phyloP scores from a whole-genome alignment of 1,140 invertebrate species.

The Leptinotarsa lineolata region DNA sequence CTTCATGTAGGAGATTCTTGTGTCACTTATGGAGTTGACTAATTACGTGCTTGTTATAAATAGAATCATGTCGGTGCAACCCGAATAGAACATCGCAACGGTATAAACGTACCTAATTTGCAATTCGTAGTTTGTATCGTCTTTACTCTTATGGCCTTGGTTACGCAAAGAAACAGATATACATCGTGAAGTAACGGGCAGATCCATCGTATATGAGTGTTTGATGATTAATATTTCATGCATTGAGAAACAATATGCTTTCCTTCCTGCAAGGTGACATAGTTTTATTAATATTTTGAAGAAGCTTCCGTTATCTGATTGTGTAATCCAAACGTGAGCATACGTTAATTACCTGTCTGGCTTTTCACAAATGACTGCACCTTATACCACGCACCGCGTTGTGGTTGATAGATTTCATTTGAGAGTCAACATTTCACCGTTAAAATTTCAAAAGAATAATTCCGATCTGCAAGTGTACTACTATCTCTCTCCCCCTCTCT shows the following conservation, averaged over 20 bases:
- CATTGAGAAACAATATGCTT: conserved; percentile 8
- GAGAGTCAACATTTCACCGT: no score
- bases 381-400: no score
- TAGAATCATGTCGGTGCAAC: no score
- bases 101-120: conserved; percentile 1
- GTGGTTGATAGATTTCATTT: no score
- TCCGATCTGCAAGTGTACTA: no score
- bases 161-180: conserved; percentile 1
- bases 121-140: background rate
- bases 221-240: conserved; percentile 1
- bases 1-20: no score
- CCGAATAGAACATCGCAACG: background rate
- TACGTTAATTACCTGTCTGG: no score
- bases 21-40: no score
- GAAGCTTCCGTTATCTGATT: conserved; percentile 9
- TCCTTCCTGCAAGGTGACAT: conserved; percentile 8
- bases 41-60: no score
- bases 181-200: conserved; percentile 10
- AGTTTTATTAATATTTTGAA: conserved; percentile 12
- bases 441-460: no score
- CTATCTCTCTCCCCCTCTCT: no score
- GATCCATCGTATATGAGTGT: background rate
- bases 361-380: no score
- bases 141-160: conserved; percentile 4
- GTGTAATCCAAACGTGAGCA: background rate